A percentile compares a stretch with the other conserved stretches of the same genome.
These are phyloP conservation scores for Trichechus manatus DNA, from an alignment of 2,113 vertebrate species.

Conservation along the genomic window DNA sequence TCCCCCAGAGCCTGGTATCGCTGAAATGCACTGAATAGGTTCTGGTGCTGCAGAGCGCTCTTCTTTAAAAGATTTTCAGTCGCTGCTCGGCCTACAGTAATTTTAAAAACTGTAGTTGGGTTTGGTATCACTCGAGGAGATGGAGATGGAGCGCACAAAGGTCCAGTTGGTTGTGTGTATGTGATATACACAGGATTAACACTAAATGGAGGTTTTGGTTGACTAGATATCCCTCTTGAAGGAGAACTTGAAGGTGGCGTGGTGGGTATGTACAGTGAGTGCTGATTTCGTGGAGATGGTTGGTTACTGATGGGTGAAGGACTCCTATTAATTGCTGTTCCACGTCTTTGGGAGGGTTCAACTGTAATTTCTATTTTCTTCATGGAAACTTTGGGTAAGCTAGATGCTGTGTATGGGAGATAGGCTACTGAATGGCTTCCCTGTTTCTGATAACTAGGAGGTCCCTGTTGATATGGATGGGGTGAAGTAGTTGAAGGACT, in stretches of 20 bases:
- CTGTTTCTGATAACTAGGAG: conserved; percentile 89
- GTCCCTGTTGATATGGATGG: conserved; percentile 89
- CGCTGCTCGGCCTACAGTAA: conserved; percentile 90
- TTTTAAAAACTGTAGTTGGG: conserved; percentile 92
- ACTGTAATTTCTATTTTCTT: conserved; percentile 99
- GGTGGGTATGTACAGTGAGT: conserved; percentile 92
- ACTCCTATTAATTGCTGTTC: conserved; percentile 91
- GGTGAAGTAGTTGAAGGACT: conserved; percentile 93
- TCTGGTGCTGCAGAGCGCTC: conserved; percentile 94
- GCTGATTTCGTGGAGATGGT: conserved; percentile 91
- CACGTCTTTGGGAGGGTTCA: conserved; percentile 92
- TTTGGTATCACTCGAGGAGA: conserved; percentile 92
- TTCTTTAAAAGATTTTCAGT: conserved; percentile 97
- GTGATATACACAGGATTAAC: conserved; percentile 96
- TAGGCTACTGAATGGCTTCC: conserved; percentile 91
- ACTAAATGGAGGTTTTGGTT: conserved; percentile 91
- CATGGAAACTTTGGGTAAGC: conserved; percentile 93
- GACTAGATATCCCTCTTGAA: conserved; percentile 91
- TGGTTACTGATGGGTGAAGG: conserved; percentile 95
- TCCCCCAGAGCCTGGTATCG: conserved; percentile 91
- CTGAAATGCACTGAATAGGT: conserved; percentile 97
- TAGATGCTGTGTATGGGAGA: conserved; percentile 92
- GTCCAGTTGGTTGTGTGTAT: conserved; percentile 92
- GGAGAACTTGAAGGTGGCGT: conserved; percentile 96
- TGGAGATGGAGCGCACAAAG: conserved; percentile 89